Evolutionary conservation across 2,888 invertebrate genomes (phyloP), one percentile per base, ranked within the genome.

Genomic region (Heteromyza rotundicornis): DNA sequence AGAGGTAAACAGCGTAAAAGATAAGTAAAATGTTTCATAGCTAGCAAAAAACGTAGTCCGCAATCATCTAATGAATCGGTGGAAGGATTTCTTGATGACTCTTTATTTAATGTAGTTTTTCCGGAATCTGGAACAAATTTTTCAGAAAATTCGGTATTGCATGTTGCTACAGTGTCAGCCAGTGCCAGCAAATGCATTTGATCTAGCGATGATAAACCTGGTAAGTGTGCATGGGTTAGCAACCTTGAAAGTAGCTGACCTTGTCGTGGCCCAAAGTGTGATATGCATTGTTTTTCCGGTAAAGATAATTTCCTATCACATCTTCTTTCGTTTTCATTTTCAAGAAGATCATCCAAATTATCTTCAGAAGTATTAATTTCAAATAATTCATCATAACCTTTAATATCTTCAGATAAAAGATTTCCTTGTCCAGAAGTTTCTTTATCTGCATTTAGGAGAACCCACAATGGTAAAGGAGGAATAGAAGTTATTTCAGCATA

Each of bases 131-230:
- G 89, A 1, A 89, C 89, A 73, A 94, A 90, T 62, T 92, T 86
- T 78, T 95, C 94, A 0, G 94, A 93, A 75, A 94, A 90, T 77
- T 94, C 93, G 0, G 91, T 92, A 74, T 95, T 94, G 75, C 95
- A 95, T 0, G 95, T 95, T 0, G 96, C 93, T 0, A 99, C 96
- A 0, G 99, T 99, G 77, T 99, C 99, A 12, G 98, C 98, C 64
- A 99, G 83, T 1, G 99, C 99, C n/a, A 99, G 84, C 64, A 99
- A 86, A 84, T 99, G 99, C 98, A 99, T 99, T 84, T 99, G 99
- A 84, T 99, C 99, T 58, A 98, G 87, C 69, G 96, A 96, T 2
- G 95, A 96, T 40, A 98, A 84, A 0, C 98, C 98, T 0, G 98
- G 98, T 32, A 96, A 84, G 82, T 96, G 96, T 0, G 94, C 95